Percentiles rank a stretch among this genome's conserved stretches.
Evolutionary conservation across 1,140 invertebrate genomes (phyloP).

Genomic region (Anoplophora glabripennis): DNA sequence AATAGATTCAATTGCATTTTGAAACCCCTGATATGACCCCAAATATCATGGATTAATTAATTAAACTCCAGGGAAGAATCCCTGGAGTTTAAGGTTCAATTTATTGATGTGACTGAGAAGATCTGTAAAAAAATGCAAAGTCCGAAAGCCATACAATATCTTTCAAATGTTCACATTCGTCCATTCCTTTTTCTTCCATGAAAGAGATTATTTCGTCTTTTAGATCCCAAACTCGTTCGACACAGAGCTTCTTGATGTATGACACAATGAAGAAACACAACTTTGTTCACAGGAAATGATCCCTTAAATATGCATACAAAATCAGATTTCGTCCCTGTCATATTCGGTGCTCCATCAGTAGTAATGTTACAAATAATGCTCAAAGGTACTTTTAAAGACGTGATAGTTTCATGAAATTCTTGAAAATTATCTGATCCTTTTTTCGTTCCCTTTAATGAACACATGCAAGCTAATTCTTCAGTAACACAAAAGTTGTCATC

Average conservation of each 20-base stretch:
- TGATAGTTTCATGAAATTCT: neutral
- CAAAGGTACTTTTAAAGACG: neutral
- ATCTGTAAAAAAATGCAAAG: neutral
- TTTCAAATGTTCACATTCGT: neutral
- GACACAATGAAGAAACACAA: conserved; percentile 40
- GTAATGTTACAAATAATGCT: conserved; percentile 22
- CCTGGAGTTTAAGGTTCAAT: neutral
- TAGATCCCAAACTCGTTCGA: conserved; percentile 21
- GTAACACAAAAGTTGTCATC: conserved; percentile 37
- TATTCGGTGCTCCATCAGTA: conserved; percentile 43
- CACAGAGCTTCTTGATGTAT: conserved; percentile 42
- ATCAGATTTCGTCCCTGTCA: conserved; percentile 37
- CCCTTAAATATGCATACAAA: conserved; percentile 32
- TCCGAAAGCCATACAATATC: neutral
- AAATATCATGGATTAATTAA: conserved; percentile 4
- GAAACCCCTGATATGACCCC: conserved; percentile 1
- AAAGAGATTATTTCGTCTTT: conserved; percentile 6
- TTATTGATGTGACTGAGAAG: neutral
- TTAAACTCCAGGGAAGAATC: too few species aligned
- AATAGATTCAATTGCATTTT: conserved; percentile 8
- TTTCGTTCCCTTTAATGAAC: conserved; percentile 39
- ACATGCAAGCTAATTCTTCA: conserved; percentile 40
- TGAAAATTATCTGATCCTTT: neutral
- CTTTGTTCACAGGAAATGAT: conserved; percentile 14
- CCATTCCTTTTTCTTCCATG: neutral